Conservation (phyloP, 2,888 invertebrate species). For the Idaea straminata region DNA sequence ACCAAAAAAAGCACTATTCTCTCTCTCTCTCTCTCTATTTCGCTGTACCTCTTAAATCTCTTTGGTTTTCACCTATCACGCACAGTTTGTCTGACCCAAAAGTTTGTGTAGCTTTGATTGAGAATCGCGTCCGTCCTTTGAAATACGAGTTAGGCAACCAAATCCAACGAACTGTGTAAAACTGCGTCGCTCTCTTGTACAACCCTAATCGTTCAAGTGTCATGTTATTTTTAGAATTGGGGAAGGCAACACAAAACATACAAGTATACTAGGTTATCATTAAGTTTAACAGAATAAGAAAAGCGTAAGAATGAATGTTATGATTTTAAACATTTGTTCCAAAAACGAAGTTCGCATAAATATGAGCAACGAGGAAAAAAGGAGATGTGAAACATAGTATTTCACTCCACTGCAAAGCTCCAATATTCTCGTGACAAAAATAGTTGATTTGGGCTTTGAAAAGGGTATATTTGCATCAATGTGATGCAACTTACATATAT, state of each 20-base stretch:
- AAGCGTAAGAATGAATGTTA: no score
- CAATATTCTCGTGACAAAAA: no score
- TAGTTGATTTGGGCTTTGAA: no score
- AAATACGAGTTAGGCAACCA: slow-evolving; percentile 22
- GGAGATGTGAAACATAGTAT: background rate
- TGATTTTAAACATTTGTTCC: no score
- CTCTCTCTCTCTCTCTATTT: background rate
- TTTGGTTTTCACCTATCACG: slow-evolving; percentile 19
- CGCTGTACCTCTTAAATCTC: background rate
- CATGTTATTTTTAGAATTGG: slow-evolving; percentile 30
- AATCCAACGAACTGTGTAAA: slow-evolving; percentile 7
- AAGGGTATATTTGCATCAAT: no score
- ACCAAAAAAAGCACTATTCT: background rate
- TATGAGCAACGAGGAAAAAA: background rate
- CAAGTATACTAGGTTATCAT: background rate
- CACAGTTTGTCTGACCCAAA: slow-evolving; percentile 43
- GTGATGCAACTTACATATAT: no score
- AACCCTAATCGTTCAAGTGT: slow-evolving; percentile 16
- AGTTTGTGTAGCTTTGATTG: slow-evolving; percentile 43
- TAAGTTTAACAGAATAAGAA: background rate
- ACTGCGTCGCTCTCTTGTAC: background rate
- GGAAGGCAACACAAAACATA: background rate
- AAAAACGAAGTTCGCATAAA: no score
- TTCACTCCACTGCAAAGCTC: no score
- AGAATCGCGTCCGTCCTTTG: slow-evolving; percentile 27